phyloP scores from a whole-genome alignment of 2,113 vertebrate genomes.

The Hippoglossus stenolepis region DNA sequence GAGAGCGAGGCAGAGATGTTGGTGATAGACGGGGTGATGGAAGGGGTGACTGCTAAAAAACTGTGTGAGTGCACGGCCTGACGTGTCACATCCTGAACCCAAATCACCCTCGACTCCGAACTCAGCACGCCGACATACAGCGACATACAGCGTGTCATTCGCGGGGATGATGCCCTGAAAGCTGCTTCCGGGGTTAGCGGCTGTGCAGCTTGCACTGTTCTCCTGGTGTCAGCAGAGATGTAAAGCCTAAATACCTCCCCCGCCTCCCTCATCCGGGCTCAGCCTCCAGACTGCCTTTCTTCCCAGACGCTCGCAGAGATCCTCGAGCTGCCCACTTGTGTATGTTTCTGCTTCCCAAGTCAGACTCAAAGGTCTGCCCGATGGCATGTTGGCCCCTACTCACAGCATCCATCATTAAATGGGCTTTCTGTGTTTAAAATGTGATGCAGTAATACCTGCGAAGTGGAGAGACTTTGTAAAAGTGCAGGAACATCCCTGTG shows the following conservation, averaged over 20 bases:
- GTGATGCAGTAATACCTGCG: conserved; percentile 29
- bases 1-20: neutral
- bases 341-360: conserved; percentile 26
- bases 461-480: conserved; percentile 41
- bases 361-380: conserved; percentile 7
- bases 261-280: too few relatives aligned
- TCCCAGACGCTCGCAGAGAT: too few relatives aligned
- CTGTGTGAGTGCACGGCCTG: neutral
- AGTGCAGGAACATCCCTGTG: conserved; percentile 43
- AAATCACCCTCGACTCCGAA: conserved; percentile 9
- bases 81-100: conserved; percentile 28
- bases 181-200: conserved; percentile 42
- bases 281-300: too few relatives aligned
- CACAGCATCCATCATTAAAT: conserved; percentile 30
- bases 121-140: neutral
- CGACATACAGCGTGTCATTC: conserved; percentile 20
- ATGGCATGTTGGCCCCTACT: conserved; percentile 13
- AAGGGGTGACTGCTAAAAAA: neutral
- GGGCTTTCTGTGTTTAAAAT: conserved; percentile 28
- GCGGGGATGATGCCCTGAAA: conserved; percentile 60
- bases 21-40: neutral
- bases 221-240: conserved; percentile 51
- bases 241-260: conserved; percentile 35
- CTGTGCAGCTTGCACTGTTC: conserved; percentile 19
- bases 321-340: conserved; percentile 23